These are phyloP conservation scores for Enteromius afrohamiltoni DNA, from an alignment of 2,797 vertebrate species.

Conservation along the genomic window DNA sequence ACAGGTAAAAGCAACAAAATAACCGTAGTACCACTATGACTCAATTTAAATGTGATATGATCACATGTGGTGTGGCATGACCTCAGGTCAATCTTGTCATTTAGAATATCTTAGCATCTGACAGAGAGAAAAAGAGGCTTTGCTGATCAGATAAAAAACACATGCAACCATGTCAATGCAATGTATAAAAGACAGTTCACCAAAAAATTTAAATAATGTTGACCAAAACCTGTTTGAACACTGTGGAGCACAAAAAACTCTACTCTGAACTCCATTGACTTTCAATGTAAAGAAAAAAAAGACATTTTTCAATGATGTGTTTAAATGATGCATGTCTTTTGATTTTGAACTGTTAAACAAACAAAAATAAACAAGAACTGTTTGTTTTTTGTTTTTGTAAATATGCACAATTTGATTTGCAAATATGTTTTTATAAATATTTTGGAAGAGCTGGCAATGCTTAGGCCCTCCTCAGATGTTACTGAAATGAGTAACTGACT, in stretches of 20 bases:
- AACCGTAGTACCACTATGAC: conserved; percentile 32
- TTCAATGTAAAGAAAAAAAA: neutral
- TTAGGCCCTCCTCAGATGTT: neutral
- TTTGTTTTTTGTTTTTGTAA: neutral
- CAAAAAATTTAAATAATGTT: neutral
- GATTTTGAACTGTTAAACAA: neutral
- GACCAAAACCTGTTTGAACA: neutral
- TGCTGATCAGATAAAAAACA: neutral
- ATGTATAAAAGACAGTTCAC: neutral
- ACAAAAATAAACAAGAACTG: no score
- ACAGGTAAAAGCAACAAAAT: neutral
- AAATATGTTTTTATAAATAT: neutral
- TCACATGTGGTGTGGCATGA: neutral
- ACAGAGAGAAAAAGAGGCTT: neutral
- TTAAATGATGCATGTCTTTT: neutral
- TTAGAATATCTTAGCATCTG: conserved; percentile 2
- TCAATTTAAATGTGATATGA: conserved; percentile 12
- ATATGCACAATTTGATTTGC: neutral
- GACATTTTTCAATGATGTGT: neutral
- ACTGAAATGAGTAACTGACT: conserved; percentile 14
- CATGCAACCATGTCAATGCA: neutral
- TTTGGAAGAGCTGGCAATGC: neutral
- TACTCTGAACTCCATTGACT: neutral
- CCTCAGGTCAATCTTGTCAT: conserved; percentile 11
- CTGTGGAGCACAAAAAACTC: neutral